Evolutionary conservation across 2,888 invertebrate species (phyloP).

Genomic region (Erpobdella octoculata): DNA sequence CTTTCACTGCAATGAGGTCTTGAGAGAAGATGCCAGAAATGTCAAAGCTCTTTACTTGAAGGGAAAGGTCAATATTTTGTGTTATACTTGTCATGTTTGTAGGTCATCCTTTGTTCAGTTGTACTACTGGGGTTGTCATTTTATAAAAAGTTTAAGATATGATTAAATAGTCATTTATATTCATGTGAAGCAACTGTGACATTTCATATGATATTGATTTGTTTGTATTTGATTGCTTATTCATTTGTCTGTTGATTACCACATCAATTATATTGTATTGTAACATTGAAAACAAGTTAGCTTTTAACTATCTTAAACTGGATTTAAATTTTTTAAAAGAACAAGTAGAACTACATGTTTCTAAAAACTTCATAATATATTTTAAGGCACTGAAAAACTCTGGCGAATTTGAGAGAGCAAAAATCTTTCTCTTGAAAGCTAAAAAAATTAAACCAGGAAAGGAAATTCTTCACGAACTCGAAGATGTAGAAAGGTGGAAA

Average conservation of each 20-base stretch:
- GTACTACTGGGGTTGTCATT: too few species aligned
- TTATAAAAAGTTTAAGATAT: too few species aligned
- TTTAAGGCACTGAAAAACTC: slow-evolving; percentile 18
- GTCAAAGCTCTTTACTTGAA: slow-evolving; percentile 45
- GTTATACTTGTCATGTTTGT: neutral
- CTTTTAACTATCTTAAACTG: too few species aligned
- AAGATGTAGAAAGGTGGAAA: slow-evolving; percentile 12
- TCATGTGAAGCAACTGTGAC: too few species aligned
- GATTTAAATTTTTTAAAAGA: too few species aligned
- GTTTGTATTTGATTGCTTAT: too few species aligned
- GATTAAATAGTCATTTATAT: too few species aligned
- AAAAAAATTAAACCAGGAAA: slow-evolving; percentile 10
- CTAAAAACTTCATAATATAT: neutral
- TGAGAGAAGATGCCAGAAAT: slow-evolving; percentile 50
- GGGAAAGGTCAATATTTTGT: slow-evolving; percentile 38
- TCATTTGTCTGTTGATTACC: too few species aligned
- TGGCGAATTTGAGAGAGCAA: slow-evolving; percentile 23
- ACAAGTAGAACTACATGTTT: too few species aligned
- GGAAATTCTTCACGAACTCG: slow-evolving; percentile 1
- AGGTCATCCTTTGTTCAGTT: neutral
- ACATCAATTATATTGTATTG: too few species aligned
- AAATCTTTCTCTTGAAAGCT: neutral
- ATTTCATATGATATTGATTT: too few species aligned
- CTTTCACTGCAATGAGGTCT: slow-evolving; percentile 58
- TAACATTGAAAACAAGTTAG: too few species aligned